phyloP scores from a whole-genome alignment of 2,797 vertebrate genomes.

The Coranthus polyacanthus region DNA sequence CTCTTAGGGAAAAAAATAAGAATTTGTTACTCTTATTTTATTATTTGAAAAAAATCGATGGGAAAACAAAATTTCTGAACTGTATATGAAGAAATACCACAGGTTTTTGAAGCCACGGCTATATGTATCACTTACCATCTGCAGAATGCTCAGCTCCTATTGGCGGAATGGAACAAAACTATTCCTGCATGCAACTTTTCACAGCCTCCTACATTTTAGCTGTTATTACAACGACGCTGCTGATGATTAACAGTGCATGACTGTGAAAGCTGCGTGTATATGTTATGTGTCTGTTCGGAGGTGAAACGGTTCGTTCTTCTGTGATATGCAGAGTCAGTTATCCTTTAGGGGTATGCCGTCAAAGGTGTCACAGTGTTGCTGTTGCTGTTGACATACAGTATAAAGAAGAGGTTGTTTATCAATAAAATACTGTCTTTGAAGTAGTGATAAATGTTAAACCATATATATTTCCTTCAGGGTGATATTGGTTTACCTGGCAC shows the following conservation, averaged over 20 bases:
- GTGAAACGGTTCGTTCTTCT: too few species aligned
- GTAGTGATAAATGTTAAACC: background rate
- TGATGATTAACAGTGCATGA: slow-evolving; percentile 16
- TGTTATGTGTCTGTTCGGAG: too few species aligned
- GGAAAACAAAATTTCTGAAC: slow-evolving; percentile 17
- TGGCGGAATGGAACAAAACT: slow-evolving; percentile 21
- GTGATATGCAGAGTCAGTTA: too few species aligned
- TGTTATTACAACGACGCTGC: too few species aligned
- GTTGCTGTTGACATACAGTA: slow-evolving; percentile 22
- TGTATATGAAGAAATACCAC: slow-evolving; percentile 1
- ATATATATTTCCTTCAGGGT: slow-evolving; percentile 85
- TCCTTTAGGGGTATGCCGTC: too few species aligned
- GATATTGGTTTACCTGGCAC: slow-evolving; percentile 90
- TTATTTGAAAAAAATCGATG: slow-evolving; percentile 9
- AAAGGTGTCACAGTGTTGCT: too few species aligned
- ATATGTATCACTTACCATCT: slow-evolving; percentile 22
- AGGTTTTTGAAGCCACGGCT: slow-evolving; percentile 7
- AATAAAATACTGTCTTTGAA: slow-evolving; percentile 25
- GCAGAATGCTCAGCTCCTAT: background rate
- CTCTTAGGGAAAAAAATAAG: slow-evolving; percentile 2
- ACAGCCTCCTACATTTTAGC: slow-evolving; percentile 5
- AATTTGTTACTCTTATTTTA: slow-evolving; percentile 24
- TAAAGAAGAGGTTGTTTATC: slow-evolving; percentile 40
- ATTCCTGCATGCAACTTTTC: slow-evolving; percentile 10
- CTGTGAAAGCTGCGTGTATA: too few species aligned